Percentiles rank a stretch among this genome's conserved stretches.
phyloP scores from a whole-genome alignment of 1,140 invertebrate genomes.

The Acyrthosiphon pisum region DNA sequence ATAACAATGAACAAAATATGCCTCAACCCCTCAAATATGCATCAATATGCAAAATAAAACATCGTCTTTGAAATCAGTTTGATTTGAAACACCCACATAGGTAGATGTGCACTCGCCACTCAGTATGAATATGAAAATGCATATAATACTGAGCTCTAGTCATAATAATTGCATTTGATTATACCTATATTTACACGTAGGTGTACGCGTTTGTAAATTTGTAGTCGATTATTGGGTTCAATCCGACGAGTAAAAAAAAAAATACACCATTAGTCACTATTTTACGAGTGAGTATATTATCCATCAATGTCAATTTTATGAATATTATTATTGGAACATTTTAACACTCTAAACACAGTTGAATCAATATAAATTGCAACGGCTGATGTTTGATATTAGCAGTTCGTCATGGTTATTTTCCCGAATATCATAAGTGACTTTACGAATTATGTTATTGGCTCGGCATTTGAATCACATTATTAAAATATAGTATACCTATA shows the following conservation, averaged over 20 bases:
- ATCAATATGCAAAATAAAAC: too few relatives aligned
- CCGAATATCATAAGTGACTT: neutral
- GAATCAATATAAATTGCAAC: neutral
- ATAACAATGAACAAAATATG: too few relatives aligned
- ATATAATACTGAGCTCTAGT: too few relatives aligned
- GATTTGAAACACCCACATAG: too few relatives aligned
- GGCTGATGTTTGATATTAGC: neutral
- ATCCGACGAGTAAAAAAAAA: neutral
- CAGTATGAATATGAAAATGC: too few relatives aligned
- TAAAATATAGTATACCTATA: neutral
- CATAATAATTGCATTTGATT: neutral
- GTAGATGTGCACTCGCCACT: too few relatives aligned
- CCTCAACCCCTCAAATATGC: too few relatives aligned
- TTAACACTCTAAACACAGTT: neutral
- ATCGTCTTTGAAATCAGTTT: too few relatives aligned
- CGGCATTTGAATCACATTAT: neutral
- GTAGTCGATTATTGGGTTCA: neutral
- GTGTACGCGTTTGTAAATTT: neutral
- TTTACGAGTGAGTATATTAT: neutral
- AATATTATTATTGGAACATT: slow-evolving; percentile 7
- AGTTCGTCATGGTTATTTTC: neutral
- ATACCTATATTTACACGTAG: neutral
- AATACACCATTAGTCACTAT: neutral
- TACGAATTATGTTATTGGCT: neutral
- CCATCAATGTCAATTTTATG: slow-evolving; percentile 26